These are phyloP conservation scores for Collichthys lucidus DNA, from an alignment of 2,113 vertebrate species.

Conservation along the genomic window DNA sequence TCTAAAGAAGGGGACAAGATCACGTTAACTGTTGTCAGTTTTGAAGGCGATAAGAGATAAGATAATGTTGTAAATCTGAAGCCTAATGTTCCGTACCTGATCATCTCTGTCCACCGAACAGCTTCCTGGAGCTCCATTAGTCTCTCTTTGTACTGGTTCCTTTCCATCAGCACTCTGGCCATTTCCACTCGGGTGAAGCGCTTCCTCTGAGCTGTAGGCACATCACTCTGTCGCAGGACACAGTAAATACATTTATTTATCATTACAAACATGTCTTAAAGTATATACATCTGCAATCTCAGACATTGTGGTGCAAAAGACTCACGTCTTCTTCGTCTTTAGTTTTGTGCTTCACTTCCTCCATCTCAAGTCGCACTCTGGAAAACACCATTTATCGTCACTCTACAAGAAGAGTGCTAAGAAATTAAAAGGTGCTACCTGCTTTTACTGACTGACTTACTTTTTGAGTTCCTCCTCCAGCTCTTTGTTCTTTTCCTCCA, in stretches of 20 bases:
- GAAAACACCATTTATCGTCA: slow-evolving; percentile 27
- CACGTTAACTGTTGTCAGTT: not conserved
- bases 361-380: slow-evolving; percentile 92
- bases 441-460: slow-evolving; percentile 75
- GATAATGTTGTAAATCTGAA: not conserved
- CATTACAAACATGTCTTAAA: not conserved
- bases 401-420: not conserved
- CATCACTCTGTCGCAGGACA: slow-evolving; percentile 87
- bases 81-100: slow-evolving; percentile 84
- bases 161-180: slow-evolving; percentile 98
- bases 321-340: slow-evolving; percentile 97
- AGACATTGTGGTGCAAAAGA: slow-evolving; percentile 7
- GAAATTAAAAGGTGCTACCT: not conserved
- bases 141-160: slow-evolving; percentile 98
- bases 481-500: slow-evolving; percentile 91
- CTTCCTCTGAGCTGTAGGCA: slow-evolving; percentile 95
- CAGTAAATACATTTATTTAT: not conserved
- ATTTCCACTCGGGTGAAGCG: slow-evolving; percentile 98
- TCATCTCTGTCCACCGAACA: slow-evolving; percentile 99
- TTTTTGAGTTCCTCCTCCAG: slow-evolving; percentile 95
- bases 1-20: slow-evolving; percentile 76
- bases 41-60: not conserved
- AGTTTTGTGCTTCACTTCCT: slow-evolving; percentile 88
- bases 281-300: not conserved
- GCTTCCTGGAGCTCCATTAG: slow-evolving; percentile 99